Conservation (phyloP, 2,888 invertebrate genomes). For the Archaeoteleia sp. region DNA sequence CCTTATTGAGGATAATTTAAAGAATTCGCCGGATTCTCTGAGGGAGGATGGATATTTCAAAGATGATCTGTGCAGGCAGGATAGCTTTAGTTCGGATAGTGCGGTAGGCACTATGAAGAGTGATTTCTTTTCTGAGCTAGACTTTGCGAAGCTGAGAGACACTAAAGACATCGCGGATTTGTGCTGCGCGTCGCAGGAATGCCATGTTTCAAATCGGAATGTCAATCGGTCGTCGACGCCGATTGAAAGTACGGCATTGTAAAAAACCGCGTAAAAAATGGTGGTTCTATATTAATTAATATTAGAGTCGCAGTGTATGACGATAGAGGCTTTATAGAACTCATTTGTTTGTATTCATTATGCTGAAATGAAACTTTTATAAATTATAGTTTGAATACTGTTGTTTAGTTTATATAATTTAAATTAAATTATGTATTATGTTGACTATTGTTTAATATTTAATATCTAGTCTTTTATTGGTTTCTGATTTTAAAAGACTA, state of each 20-base stretch:
- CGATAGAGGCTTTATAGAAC: too few species aligned
- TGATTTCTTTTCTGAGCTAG: conserved; percentile 71
- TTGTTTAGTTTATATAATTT: too few species aligned
- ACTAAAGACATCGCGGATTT: conserved; percentile 62
- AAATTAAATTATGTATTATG: too few species aligned
- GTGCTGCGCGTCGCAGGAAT: conserved; percentile 65
- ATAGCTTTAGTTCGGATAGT: conserved; percentile 71
- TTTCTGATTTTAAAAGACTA: too few species aligned
- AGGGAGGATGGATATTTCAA: conserved; percentile 32
- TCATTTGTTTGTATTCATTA: too few species aligned
- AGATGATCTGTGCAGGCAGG: conserved; percentile 63
- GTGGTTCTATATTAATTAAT: conserved; percentile 45
- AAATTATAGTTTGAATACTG: too few species aligned
- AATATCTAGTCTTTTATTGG: too few species aligned
- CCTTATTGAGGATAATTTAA: conserved; percentile 45
- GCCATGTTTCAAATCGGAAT: conserved; percentile 62
- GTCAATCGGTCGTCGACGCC: conserved; percentile 66
- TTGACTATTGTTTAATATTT: too few species aligned
- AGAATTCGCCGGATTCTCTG: conserved; percentile 53
- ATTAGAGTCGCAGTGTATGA: too few species aligned
- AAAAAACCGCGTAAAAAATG: conserved; percentile 43
- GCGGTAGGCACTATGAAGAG: conserved; percentile 73
- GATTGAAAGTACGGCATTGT: conserved; percentile 71
- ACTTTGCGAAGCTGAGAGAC: conserved; percentile 67
- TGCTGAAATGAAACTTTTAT: too few species aligned